Evolutionary conservation across 2,113 vertebrate species (phyloP).

Genomic region (Alectura lathami): DNA sequence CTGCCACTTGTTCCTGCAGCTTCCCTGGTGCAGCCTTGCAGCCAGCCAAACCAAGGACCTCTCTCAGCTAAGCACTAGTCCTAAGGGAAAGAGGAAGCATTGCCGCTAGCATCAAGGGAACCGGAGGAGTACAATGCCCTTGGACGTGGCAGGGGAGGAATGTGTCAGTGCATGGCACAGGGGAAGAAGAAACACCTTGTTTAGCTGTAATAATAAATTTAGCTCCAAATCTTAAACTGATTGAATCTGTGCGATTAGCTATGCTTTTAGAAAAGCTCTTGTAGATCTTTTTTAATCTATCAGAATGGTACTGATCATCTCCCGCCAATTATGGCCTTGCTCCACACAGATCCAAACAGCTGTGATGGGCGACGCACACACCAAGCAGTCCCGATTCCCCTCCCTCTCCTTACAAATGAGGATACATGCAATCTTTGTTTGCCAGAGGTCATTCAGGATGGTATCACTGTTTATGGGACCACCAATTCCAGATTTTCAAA

Average conservation of each 20-base stretch:
- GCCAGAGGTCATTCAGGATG: background rate
- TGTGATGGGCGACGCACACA: background rate
- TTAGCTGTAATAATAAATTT: background rate
- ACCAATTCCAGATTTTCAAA: background rate
- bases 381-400: background rate
- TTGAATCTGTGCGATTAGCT: no score
- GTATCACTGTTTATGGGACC: background rate
- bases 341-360: background rate
- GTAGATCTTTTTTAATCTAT: background rate
- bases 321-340: background rate
- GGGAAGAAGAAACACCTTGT: background rate
- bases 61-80: slow-evolving; percentile 19
- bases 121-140: background rate
- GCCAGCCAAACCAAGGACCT: background rate
- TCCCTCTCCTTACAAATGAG: background rate
- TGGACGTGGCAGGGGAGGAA: background rate
- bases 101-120: background rate
- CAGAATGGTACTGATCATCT: background rate
- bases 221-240: background rate
- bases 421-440: background rate
- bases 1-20: slow-evolving; percentile 26
- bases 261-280: background rate
- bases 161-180: background rate
- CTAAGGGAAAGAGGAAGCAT: background rate
- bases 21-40: slow-evolving; percentile 26